phyloP scores from a whole-genome alignment of 1,140 invertebrate species.

The Paramacrobiotus metropolitanus region DNA sequence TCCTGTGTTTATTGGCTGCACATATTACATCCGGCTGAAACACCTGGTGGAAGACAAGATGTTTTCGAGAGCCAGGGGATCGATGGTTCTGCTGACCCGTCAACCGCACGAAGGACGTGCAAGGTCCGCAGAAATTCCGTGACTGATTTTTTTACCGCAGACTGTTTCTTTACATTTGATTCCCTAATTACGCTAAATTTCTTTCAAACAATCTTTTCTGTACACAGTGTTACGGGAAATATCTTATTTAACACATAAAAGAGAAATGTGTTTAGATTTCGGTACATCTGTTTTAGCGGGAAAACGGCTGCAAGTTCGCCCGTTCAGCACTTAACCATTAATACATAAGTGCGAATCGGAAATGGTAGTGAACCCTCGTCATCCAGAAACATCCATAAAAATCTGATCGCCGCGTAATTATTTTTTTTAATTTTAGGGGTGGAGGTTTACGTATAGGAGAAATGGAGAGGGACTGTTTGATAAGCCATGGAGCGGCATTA shows the following conservation, averaged over 20 bases:
- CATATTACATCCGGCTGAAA: background rate
- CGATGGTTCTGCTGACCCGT: background rate
- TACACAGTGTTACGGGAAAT: background rate
- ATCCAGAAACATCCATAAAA: no score
- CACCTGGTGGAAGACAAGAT: background rate
- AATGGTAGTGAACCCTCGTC: no score
- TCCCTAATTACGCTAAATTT: background rate
- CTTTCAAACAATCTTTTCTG: background rate
- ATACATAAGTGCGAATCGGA: no score
- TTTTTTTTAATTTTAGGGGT: background rate
- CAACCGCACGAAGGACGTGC: background rate
- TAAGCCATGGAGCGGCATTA: conserved; percentile 9
- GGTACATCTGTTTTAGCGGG: background rate
- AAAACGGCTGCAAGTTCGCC: background rate
- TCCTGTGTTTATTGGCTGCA: background rate
- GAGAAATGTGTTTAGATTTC: background rate
- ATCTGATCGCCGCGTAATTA: background rate
- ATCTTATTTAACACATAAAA: background rate
- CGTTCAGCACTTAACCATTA: no score
- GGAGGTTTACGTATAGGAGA: conserved; percentile 11
- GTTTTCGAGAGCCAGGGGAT: background rate
- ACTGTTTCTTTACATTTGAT: background rate
- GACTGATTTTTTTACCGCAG: no score
- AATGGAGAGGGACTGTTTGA: conserved; percentile 11
- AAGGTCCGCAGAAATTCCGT: no score